Percentiles rank a stretch among this genome's conserved stretches.
Conservation (phyloP, 2,113 vertebrate species). For the Noctilio leporinus region DNA sequence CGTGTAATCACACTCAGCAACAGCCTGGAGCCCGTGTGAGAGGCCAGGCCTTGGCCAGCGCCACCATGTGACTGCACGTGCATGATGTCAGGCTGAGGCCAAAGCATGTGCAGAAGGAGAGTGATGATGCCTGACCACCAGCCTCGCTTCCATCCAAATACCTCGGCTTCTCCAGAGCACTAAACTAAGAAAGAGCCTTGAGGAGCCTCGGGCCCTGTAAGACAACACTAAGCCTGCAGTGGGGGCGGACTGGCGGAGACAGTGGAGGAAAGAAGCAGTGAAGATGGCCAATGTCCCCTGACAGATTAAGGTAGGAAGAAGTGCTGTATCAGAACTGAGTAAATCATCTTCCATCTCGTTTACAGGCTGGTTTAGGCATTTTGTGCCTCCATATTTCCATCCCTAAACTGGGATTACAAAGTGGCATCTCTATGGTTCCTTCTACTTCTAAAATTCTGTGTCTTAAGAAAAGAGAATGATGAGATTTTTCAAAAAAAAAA, state of each 20-base stretch:
- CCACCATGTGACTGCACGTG: rapidly evolving
- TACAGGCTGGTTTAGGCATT: not conserved
- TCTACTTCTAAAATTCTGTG: not conserved
- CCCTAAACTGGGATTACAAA: not conserved
- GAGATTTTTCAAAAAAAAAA: not conserved
- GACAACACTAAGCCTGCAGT: not conserved
- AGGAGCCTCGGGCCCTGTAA: not conserved
- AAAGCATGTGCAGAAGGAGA: not conserved
- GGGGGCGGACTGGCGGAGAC: not conserved
- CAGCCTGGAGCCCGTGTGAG: not conserved
- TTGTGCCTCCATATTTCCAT: not conserved
- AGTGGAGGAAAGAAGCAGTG: not conserved
- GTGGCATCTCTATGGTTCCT: not conserved
- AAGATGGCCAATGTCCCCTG: rapidly evolving
- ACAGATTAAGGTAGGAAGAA: not conserved
- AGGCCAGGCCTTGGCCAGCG: not conserved
- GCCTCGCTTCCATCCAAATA: not conserved
- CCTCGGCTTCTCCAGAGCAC: not conserved
- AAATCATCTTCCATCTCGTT: not conserved
- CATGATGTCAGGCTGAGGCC: not conserved
- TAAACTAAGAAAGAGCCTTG: not conserved
- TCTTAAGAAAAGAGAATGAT: not conserved
- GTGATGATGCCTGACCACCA: not conserved
- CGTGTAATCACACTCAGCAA: not conserved
- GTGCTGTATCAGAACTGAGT: not conserved